Evolutionary conservation across 2,113 vertebrate species (phyloP), one percentile per base, ranked within the genome.

Genomic region (Coregonus clupeaformis): DNA sequence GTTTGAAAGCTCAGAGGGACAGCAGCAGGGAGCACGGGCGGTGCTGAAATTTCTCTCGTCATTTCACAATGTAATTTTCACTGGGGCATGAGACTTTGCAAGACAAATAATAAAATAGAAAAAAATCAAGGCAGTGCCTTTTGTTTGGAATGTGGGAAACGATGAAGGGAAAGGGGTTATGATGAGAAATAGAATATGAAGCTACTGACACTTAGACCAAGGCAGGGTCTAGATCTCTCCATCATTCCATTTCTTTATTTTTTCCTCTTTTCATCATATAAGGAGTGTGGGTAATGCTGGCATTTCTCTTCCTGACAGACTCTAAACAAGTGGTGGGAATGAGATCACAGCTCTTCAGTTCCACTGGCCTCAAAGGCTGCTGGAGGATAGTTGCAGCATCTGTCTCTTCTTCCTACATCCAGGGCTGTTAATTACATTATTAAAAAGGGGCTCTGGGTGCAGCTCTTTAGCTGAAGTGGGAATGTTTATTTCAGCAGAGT

Each of bases 231-330:
- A 84, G 13, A 85, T 85, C 85, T 85, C 85, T 88, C 89, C 89
- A 89, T 86, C 89, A 83, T 73, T 87, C 88, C 84, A 85, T 88
- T 84, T 88, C 89, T 85, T 86, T 85, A 76, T 85, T 77, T 86
- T 90, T 80, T 82, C 49, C 24, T 83, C 82, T 96, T 97, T 97
- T 97, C 97, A 97, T 97, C 96, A 98, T 97, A 97, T 97, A 95
- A 97, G 95, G 94, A 96, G 95, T 94, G 95, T 95, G 96, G 95
- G 94, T 97, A 96, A 97, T 96, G 95, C 95, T 96, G 96, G 96
- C 96, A 97, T 97, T 97, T 96, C 96, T 98, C 96, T 97, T 98
- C 94, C 95, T 97, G 97, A 98, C 95, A 97, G 97, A 96, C 95
- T 90, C 95, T 95, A 97, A 98, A 98, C 96, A 96, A 97, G 95